These are phyloP conservation scores for Plectrocnemia conspersa DNA, from an alignment of 1,140 invertebrate species.

Conservation along the genomic window DNA sequence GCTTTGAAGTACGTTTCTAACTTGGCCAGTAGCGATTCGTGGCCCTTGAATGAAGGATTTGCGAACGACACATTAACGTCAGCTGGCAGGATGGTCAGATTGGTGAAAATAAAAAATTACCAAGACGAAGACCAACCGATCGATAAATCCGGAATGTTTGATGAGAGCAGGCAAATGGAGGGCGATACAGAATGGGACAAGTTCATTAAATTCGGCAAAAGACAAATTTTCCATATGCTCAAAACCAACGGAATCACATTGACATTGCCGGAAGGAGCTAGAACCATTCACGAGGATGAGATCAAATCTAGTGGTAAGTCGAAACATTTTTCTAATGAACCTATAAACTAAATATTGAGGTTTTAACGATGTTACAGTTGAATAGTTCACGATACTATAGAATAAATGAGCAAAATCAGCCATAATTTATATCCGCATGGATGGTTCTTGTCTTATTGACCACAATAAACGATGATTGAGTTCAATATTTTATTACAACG, in stretches of 20 bases:
- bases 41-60: background rate
- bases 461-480: too few relatives aligned
- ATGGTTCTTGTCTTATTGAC: too few relatives aligned
- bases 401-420: too few relatives aligned
- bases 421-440: too few relatives aligned
- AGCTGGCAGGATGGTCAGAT: constrained; percentile 12
- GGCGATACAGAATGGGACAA: constrained; percentile 27
- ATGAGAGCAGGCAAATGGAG: constrained; percentile 22
- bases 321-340: too few relatives aligned
- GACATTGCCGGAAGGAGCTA: constrained; percentile 23
- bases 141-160: constrained; percentile 18
- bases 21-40: constrained; percentile 11
- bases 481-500: too few relatives aligned
- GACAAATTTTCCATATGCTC: constrained; percentile 22
- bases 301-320: constrained; percentile 1
- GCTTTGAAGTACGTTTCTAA: constrained; percentile 24
- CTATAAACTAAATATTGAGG: too few relatives aligned
- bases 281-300: constrained; percentile 1
- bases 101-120: constrained; percentile 24
- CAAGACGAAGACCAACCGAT: background rate
- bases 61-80: background rate
- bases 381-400: too few relatives aligned
- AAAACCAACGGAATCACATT: constrained; percentile 26
- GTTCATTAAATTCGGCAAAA: constrained; percentile 32
- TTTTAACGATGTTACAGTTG: too few relatives aligned